Evolutionary conservation across 2,113 vertebrate species (phyloP), one percentile per base, ranked within the genome.

Genomic region (Upupa epops): DNA sequence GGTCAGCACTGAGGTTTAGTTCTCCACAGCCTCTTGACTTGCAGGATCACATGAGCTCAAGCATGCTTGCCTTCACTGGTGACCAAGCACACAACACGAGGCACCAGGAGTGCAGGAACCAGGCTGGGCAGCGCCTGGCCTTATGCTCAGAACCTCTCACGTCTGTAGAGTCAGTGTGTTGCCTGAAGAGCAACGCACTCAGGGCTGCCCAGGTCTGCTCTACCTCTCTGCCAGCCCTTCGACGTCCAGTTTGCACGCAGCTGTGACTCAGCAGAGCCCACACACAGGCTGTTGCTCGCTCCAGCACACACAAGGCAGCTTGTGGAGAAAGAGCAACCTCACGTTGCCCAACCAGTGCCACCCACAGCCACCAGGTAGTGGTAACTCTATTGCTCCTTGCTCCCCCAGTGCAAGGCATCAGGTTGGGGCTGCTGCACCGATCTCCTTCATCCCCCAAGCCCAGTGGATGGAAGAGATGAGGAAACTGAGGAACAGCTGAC

Each of bases 71-170:
- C 40, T n/a, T 24, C 4, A 3, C 0, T 18, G 36, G 29, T 28
- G 46, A 56, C 25, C 29, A 46, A 55, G 56, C 42, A 42, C 4
- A 0, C 34, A 7, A 12, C 42, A 21, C 65, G 71, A 9, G 3
- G 34, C 76, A 37, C 63, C 48, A 59, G 1, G 32, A 71, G 28
- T 2, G 15, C 48, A 54, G 55, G 64, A 83, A 20, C 6, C 55
- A 37, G 59, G 10, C 32, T 10, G 32, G 34, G 77, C 72, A 61
- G 74, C 61, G 71, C 9, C 3, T 0, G 0, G 59, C n/a, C n/a
- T 14, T 1, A 8, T 0, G 0, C 14, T 40, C 45, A 34, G 9
- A 24, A 4, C 55, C 31, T 9, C 3, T 9, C 8, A 37, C 49
- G 22, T 36, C 70, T 32, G 58, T 20, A n/a, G 22, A 48, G 24